Evolutionary conservation across 2,113 vertebrate genomes (phyloP), one percentile per base, ranked within the genome.

Genomic region (Chauna torquata): DNA sequence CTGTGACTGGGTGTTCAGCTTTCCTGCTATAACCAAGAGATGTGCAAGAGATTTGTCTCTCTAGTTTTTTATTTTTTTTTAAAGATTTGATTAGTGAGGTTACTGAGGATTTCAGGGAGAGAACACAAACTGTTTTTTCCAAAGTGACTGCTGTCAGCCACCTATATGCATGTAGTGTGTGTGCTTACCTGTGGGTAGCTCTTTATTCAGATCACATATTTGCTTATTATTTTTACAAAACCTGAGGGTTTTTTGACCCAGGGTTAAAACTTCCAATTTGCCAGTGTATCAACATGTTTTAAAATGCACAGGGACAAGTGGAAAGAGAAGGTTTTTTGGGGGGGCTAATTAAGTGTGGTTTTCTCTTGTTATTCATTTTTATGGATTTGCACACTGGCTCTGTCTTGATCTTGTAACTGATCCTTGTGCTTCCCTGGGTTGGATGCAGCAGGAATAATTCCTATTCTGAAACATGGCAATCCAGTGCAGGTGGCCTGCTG

Each of bases 201-300:
- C 8, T 76, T 93, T 80, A 76, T 94, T 86, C 62, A 57, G 28
- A 50, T 58, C 66, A 30, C 66, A 10, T 34, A 45, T 90, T 85
- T 54, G 45, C 24, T 70, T 66, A n/a, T 45, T 54, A n/a, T 55
- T 90, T 85, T 55, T 78, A 40, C 61, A 42, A 32, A 85, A 59
- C 38, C 70, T 24, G 22, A 9, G 45, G 40, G 65, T 2, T 58
- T 86, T 78, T 45, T 81, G 84, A 84, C 87, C 84, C 32, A 1
- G 65, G 69, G 81, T 92, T 94, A 96, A 94, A 54, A 0, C 27
- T 88, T 81, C 77, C 72, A 82, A 84, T 94, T 95, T 89, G 8
- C 72, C 34, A 19, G 40, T 5, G 59, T 62, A 49, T 70, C 64
- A 24, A 32, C 14, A 4, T 3, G 68, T 3, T 3, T 86, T 66